Evolutionary conservation across 30 jellyfish, hydroid and myxozoan species (phyloP), one percentile per base, ranked within the genome.

Genomic region (Hydra vulgaris): DNA sequence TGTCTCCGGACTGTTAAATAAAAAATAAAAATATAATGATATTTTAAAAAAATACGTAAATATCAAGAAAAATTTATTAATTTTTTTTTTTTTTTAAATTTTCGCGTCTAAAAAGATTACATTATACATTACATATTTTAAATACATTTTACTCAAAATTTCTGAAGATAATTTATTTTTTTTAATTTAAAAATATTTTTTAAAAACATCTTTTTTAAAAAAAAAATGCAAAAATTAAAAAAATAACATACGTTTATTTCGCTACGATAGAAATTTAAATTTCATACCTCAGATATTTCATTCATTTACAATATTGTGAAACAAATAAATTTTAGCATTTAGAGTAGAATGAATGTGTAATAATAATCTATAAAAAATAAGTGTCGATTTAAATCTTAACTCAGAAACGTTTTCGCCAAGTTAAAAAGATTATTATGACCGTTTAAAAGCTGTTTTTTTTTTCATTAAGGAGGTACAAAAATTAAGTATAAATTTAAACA

Each of bases 1-100:
- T 86, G 23, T 94, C 95, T n/a, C 76, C 86, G 74, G 83, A 73
- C 97, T 90, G 72, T 21, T 21, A 22, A 55, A 81, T 0, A 55
- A 52, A 84, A 79, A 5, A 40, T 40, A 5, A 40, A 40, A 40
- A 40, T 3, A n/a, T n/a, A n/a, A n/a, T n/a, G n/a, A n/a, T n/a
- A n/a, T n/a, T n/a, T n/a, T n/a, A n/a, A n/a, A n/a, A n/a, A n/a
- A n/a, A n/a, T n/a, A n/a, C n/a, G n/a, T n/a, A n/a, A n/a, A n/a
- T n/a, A n/a, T n/a, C n/a, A n/a, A n/a, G n/a, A n/a, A n/a, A n/a
- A n/a, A n/a, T n/a, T n/a, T n/a, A n/a, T n/a, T n/a, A n/a, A n/a
- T n/a, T n/a, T n/a, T n/a, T n/a, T n/a, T n/a, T n/a, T n/a, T n/a
- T n/a, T n/a, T 40, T 3, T 40, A 40, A 3, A 40, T 40, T 40